Conservation (phyloP, 1,140 invertebrate genomes). For the Drosophila kurseongensis region DNA sequence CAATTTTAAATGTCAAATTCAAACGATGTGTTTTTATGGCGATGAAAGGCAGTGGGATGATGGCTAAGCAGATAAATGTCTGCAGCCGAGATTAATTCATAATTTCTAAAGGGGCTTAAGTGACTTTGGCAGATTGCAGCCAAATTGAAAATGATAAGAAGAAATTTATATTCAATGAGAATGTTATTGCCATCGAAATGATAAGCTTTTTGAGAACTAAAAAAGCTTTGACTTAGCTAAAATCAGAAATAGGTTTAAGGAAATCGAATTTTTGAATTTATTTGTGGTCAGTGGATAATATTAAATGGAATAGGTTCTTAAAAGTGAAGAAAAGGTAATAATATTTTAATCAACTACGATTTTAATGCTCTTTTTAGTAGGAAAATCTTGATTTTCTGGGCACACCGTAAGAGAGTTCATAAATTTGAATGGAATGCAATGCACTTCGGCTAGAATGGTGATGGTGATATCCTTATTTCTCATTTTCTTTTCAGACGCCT, state of each 20-base stretch:
- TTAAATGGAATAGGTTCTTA: not conserved
- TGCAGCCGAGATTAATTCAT: too few species aligned
- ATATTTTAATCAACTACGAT: not conserved
- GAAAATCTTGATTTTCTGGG: too few species aligned
- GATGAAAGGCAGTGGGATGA: not conserved
- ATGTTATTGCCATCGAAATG: not conserved
- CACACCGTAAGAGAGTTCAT: conserved; percentile 17
- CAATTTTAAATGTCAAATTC: conserved; percentile 82
- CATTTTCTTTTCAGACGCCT: conserved; percentile 5
- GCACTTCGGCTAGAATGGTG: not conserved
- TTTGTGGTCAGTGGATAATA: too few species aligned
- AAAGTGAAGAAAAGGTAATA: not conserved
- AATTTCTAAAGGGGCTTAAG: not conserved
- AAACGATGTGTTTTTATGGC: conserved; percentile 25
- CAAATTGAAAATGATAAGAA: not conserved
- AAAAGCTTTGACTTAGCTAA: too few species aligned
- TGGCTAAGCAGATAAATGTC: too few species aligned
- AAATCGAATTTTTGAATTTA: too few species aligned
- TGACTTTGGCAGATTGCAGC: not conserved
- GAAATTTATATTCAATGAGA: not conserved
- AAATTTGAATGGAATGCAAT: conserved; percentile 23
- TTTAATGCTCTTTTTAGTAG: not conserved
- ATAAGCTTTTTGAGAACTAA: not conserved
- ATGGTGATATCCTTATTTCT: not conserved
- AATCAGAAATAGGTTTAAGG: too few species aligned